These are phyloP conservation scores for Rhinogobius similis DNA, from an alignment of 2,113 vertebrate genomes.

Conservation along the genomic window DNA sequence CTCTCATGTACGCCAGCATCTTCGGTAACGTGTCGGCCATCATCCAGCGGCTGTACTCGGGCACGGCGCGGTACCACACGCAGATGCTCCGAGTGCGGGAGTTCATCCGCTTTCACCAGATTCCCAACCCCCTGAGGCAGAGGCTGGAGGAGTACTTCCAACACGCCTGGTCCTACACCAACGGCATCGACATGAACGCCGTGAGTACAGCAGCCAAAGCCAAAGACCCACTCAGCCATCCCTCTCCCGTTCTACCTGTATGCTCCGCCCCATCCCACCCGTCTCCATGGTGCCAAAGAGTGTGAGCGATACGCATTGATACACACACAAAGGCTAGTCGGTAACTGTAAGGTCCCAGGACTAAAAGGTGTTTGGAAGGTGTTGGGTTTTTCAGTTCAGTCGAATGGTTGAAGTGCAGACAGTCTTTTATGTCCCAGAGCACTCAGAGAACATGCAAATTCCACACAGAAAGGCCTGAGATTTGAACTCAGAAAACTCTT, in stretches of 20 bases:
- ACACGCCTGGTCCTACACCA: constrained; percentile 89
- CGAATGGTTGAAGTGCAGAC: not conserved
- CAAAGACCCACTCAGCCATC: too few relatives aligned
- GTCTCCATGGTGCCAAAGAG: constrained; percentile 6
- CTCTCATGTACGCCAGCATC: constrained; percentile 91
- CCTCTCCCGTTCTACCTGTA: constrained; percentile 6
- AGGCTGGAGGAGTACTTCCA: constrained; percentile 88
- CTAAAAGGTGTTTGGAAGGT: too few relatives aligned
- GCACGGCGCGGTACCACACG: constrained; percentile 88
- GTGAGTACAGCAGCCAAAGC: constrained; percentile 72
- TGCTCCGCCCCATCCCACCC: not conserved
- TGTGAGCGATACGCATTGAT: constrained; percentile 19
- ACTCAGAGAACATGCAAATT: not conserved
- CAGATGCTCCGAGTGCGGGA: constrained; percentile 87
- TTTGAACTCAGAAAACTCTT: not conserved
- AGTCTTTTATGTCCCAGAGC: too few relatives aligned
- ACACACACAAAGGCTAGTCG: constrained; percentile 26
- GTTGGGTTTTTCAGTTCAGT: not conserved
- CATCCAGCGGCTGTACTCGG: constrained; percentile 89
- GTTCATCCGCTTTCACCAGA: constrained; percentile 88
- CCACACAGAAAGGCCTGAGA: constrained; percentile 22
- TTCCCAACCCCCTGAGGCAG: constrained; percentile 85
- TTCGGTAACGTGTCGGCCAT: constrained; percentile 90
- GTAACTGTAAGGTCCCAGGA: not conserved
- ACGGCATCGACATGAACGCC: constrained; percentile 89